phyloP scores from a whole-genome alignment of 2,888 invertebrate genomes.

The Epistrophella euchroma region DNA sequence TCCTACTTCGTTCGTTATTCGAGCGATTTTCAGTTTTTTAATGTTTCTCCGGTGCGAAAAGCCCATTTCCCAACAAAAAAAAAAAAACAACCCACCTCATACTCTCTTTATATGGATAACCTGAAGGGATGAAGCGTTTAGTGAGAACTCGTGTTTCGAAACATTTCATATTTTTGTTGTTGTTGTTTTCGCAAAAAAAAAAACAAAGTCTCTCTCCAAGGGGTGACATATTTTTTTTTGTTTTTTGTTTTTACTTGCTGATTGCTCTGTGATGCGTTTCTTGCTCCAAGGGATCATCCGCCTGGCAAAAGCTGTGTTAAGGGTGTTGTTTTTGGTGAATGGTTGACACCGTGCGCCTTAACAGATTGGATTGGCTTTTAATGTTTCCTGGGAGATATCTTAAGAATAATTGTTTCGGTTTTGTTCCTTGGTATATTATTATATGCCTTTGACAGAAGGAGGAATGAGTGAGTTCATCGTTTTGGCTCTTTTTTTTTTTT shows the following conservation, averaged over 20 bases:
- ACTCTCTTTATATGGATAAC: constrained; percentile 26
- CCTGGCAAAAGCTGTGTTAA: constrained; percentile 28
- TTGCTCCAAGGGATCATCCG: constrained; percentile 49
- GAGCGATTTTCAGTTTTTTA: constrained; percentile 35
- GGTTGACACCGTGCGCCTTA: constrained; percentile 80
- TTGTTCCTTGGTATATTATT: constrained; percentile 21
- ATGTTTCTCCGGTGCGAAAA: constrained; percentile 54
- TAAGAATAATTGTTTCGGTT: constrained; percentile 84
- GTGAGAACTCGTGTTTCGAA: constrained; percentile 60
- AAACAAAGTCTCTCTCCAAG: constrained; percentile 75
- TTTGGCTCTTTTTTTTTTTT: constrained; percentile 13
- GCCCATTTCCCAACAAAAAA: constrained; percentile 26
- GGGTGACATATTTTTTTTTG: constrained; percentile 82
- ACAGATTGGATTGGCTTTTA: constrained; percentile 84
- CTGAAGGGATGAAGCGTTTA: constrained; percentile 74
- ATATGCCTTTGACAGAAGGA: neutral
- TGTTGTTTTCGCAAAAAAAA: neutral
- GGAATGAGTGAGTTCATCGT: constrained; percentile 23
- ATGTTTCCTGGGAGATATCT: constrained; percentile 84
- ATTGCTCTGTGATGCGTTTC: constrained; percentile 71
- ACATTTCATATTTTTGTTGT: constrained; percentile 4
- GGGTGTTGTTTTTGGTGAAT: constrained; percentile 48
- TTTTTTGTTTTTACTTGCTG: constrained; percentile 77
- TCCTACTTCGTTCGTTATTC: constrained; percentile 36
- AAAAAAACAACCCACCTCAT: neutral